These are phyloP conservation scores for Acestrorhynchus altus DNA, from an alignment of 2,797 vertebrate species.

Conservation along the genomic window DNA sequence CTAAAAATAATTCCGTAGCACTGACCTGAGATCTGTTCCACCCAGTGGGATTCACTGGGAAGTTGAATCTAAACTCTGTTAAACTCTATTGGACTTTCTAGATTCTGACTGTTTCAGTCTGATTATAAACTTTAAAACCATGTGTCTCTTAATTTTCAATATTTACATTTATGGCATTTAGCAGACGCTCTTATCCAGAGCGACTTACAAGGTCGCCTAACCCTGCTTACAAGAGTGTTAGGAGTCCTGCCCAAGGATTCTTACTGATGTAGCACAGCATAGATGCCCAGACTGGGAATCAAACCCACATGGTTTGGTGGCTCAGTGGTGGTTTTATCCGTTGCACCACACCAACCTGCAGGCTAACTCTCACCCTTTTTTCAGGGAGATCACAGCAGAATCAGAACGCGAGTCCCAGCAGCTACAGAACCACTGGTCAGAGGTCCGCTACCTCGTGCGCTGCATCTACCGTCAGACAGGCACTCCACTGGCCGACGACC, in stretches of 20 bases:
- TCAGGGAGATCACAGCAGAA: slow-evolving; percentile 91
- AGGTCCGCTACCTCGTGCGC: slow-evolving; percentile 94
- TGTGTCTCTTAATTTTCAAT: too few species aligned
- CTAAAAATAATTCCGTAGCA: neutral
- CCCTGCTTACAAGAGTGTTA: too few species aligned
- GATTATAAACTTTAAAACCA: too few species aligned
- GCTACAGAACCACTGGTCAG: slow-evolving; percentile 98
- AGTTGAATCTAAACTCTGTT: neutral
- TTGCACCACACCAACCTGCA: neutral
- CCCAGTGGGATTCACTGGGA: neutral
- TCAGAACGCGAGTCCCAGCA: slow-evolving; percentile 94
- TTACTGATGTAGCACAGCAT: too few species aligned
- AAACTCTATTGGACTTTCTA: neutral
- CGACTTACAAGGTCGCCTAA: too few species aligned
- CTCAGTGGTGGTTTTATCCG: too few species aligned
- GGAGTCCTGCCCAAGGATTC: too few species aligned
- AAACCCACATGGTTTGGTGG: too few species aligned
- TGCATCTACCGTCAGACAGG: slow-evolving; percentile 97
- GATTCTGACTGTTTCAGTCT: neutral
- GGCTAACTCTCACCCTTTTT: slow-evolving; percentile 7
- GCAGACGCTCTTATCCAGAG: too few species aligned
- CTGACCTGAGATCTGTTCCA: too few species aligned
- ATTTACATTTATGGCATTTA: too few species aligned
- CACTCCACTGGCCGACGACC: slow-evolving; percentile 91
- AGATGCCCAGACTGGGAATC: too few species aligned